phyloP scores from a whole-genome alignment of 2,888 invertebrate genomes.

The Listrodromus nycthemerus region DNA sequence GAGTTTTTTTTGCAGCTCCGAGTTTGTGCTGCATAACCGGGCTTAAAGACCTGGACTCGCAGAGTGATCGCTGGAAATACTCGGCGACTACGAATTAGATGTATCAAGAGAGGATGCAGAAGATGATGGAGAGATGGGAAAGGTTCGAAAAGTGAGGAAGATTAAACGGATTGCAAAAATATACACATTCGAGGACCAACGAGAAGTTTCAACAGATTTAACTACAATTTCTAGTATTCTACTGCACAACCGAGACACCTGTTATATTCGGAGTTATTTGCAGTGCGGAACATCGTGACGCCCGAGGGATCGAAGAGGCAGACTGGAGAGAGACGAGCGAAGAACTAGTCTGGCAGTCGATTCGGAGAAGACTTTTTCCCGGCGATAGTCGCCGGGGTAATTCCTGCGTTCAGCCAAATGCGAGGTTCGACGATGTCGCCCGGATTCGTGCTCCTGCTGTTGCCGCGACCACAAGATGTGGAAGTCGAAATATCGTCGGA shows the following conservation, averaged over 20 bases:
- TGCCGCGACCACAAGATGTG: background rate
- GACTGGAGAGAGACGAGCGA: background rate
- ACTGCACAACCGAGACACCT: constrained; percentile 47
- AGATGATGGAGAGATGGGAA: background rate
- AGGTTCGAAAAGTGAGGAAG: background rate
- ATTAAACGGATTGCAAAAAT: background rate
- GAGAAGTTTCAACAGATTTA: constrained; percentile 21
- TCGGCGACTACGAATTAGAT: constrained; percentile 33
- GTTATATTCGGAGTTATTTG: constrained; percentile 30
- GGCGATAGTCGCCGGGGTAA: constrained; percentile 30
- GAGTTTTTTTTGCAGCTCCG: constrained; percentile 10
- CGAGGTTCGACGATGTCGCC: constrained; percentile 20
- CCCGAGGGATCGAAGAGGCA: background rate
- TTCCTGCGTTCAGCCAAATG: constrained; percentile 26
- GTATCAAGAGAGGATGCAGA: background rate
- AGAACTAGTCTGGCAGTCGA: background rate
- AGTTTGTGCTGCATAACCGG: constrained; percentile 22
- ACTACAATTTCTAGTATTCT: constrained; percentile 19
- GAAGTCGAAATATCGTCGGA: constrained; percentile 3
- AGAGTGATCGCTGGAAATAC: constrained; percentile 29
- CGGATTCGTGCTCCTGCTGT: constrained; percentile 4
- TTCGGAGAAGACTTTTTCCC: constrained; percentile 48
- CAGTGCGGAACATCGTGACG: background rate
- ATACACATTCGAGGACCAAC: constrained; percentile 26
- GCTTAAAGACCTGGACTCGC: constrained; percentile 26